These are phyloP conservation scores for Phengaris alcon DNA, from an alignment of 2,888 invertebrate genomes.

Conservation along the genomic window DNA sequence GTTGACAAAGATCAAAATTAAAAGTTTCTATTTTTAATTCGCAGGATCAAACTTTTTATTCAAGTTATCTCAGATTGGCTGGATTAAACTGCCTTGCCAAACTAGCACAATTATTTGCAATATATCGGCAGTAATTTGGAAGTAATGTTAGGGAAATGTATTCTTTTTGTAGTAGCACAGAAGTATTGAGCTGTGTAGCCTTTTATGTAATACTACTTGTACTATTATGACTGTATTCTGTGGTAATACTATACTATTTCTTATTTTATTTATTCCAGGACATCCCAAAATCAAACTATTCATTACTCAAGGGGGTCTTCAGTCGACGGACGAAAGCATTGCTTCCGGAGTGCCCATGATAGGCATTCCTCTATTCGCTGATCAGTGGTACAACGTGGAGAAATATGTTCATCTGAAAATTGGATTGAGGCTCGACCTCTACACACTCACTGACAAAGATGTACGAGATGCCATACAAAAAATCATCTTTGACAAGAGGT, in stretches of 20 bases:
- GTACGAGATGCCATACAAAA: constrained; percentile 44
- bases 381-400: constrained; percentile 59
- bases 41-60: not conserved
- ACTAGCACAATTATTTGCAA: too few relatives aligned
- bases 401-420: constrained; percentile 48
- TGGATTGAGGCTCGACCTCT: constrained; percentile 50
- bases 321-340: constrained; percentile 65
- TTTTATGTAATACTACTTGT: too few relatives aligned
- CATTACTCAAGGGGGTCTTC: constrained; percentile 65
- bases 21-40: not conserved
- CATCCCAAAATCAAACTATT: constrained; percentile 65
- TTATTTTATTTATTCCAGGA: constrained; percentile 39
- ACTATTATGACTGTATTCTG: too few relatives aligned
- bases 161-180: too few relatives aligned
- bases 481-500: constrained; percentile 45
- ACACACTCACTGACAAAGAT: constrained; percentile 44
- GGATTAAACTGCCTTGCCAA: too few relatives aligned
- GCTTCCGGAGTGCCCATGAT: constrained; percentile 57
- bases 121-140: too few relatives aligned
- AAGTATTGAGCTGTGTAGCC: too few relatives aligned
- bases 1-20: not conserved
- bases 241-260: too few relatives aligned
- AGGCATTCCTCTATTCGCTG: constrained; percentile 60
- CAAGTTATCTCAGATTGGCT: not conserved
- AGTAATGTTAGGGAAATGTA: too few relatives aligned